Percentiles rank a stretch among this genome's conserved stretches.
Conservation (phyloP, 1,140 invertebrate genomes). For the Pachypsylla venusta region DNA sequence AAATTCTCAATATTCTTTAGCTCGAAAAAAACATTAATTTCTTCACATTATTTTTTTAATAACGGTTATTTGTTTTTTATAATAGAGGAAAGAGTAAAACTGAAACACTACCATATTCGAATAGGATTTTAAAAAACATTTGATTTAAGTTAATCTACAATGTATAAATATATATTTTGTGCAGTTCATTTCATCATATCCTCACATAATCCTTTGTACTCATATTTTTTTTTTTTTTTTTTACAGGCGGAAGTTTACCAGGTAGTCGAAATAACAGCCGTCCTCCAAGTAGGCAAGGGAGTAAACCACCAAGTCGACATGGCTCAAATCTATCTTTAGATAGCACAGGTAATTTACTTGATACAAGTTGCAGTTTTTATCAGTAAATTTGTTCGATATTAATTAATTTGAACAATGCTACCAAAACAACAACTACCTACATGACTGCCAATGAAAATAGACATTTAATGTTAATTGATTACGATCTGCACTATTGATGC, state of each 20-base stretch:
- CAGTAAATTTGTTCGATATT: background rate
- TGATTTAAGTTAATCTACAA: no score
- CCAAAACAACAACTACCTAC: background rate
- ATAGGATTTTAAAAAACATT: no score
- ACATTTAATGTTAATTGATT: background rate
- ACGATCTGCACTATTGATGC: background rate
- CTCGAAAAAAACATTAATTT: no score
- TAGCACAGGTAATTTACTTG: slow-evolving; percentile 49
- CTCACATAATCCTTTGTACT: no score
- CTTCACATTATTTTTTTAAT: no score
- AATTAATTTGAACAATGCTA: background rate
- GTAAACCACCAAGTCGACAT: slow-evolving; percentile 80
- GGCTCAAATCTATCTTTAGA: slow-evolving; percentile 83
- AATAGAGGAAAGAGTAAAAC: no score
- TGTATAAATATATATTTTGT: no score
- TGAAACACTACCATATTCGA: no score
- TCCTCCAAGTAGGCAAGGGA: slow-evolving; percentile 62
- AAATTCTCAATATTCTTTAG: no score
- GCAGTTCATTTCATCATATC: no score
- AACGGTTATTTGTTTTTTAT: no score
- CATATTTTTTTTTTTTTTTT: no score
- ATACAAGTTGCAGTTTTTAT: slow-evolving; percentile 8
- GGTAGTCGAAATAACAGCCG: slow-evolving; percentile 55
- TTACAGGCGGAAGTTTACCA: slow-evolving; percentile 39
- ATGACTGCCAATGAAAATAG: background rate